Base-by-base conservation (phyloP, 2,113 vertebrate species). In the human region DNA sequence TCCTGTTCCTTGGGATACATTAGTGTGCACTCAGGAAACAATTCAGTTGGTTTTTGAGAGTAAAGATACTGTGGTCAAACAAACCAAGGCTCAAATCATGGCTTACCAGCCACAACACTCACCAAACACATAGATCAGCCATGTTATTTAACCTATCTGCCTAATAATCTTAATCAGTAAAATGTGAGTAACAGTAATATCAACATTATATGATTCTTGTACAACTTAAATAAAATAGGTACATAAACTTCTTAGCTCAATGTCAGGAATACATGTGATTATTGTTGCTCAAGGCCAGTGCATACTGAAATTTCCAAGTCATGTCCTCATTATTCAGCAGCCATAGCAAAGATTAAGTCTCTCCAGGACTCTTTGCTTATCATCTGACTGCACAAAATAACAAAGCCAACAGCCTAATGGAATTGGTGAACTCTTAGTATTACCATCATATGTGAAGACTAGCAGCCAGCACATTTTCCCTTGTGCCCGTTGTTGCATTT, bases 221-320 rank as follows among this genome's bases (percentile, higher is more conserved):
- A 20, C 84, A 18, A 11, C 43, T 59, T 93, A 72, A 90, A 66
- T 76, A 92, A 92, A 50, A 78, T 5, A 22, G 6, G 10, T 4
- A 84, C 3, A 2, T 22, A 68, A 48, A 78, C 32, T 12, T 66
- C 64, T 95, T 90, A 68, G n/a, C 6, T 89, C 59, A 78, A 23
- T 23, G 75, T 6, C 5, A 70, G 22, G 8, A 27, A 87, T 18
- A 30, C 13, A 48, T 16, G 17, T 2, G 82, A 20, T 79, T 75
- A 59, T 50, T 68, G 1, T 73, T 52, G 81, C 55, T 70, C 14
- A 40, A 70, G 64, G 35, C 83, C 72, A 6, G 25, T 48, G 73
- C 18, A 98, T 94, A 82, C 52, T 95, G 88, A 70, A 97, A 87
- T 94, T 94, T 57, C 43, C 79, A 89, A 68, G 50, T n/a, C 52